A percentile compares a stretch with the other conserved stretches of the same genome.
phyloP scores from a whole-genome alignment of 2,113 vertebrate genomes.

The Pampusana beccarii region DNA sequence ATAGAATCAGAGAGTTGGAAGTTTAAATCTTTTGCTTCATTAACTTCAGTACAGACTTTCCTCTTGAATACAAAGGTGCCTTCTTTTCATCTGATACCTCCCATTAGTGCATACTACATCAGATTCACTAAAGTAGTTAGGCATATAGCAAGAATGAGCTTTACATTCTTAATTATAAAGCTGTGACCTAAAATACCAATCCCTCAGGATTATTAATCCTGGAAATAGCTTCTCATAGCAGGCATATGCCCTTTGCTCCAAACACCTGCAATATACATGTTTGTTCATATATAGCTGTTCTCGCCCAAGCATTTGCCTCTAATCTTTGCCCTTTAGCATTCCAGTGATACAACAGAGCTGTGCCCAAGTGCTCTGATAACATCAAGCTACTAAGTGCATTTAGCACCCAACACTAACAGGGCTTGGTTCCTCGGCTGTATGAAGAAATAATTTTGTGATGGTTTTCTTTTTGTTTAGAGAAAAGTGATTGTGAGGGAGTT shows the following conservation, averaged over 20 bases:
- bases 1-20: neutral
- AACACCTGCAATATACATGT: neutral
- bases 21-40: neutral
- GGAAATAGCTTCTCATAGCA: neutral
- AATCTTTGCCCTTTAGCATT: neutral
- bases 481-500: neutral
- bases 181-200: neutral
- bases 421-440: neutral
- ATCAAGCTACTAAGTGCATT: neutral
- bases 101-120: neutral
- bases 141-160: neutral
- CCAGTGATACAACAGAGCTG: neutral
- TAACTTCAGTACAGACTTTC: neutral
- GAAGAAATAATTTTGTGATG: neutral
- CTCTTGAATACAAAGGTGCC: neutral
- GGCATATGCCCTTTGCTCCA: neutral
- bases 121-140: neutral
- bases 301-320: neutral
- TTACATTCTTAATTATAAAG: neutral
- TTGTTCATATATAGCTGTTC: neutral
- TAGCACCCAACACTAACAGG: neutral
- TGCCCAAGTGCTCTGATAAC: neutral
- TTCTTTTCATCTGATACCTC: neutral
- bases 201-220: neutral
- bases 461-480: neutral